Base-by-base conservation (phyloP, 2,888 invertebrate genomes). In the Leucophenga maculata region DNA sequence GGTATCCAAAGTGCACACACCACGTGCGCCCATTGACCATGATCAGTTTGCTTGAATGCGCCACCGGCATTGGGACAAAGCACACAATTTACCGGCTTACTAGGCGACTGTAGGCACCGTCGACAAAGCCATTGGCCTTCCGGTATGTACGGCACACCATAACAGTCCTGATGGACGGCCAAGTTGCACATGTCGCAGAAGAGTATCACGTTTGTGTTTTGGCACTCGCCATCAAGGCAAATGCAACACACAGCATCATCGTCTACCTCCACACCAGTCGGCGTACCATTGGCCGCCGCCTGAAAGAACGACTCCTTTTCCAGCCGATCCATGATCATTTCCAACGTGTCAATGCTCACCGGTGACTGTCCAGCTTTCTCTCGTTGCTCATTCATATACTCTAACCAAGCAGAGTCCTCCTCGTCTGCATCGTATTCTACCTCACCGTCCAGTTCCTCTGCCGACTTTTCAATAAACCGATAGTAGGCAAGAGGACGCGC, bases 121-220 rank as follows among this genome's bases (percentile, higher is more conserved):
- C 99, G 91, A 87, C 99, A 99, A 39, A 99, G 89, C 99, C 99
- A 99, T 87, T 98, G 98, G 0, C 99, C 97, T 86, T 97, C 97
- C 0, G 97, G 98, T 83, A 98, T 97, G 87, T 97, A 97, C 6
- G 98, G 97, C 6, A 92, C 87, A 9, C 99, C 99, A 89, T 99
- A 99, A 86, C 99, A 99, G 88, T 98, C 98, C 90, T 98, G 99
- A 89, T 99, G 99, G 14, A 99, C 99, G 31, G 99, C 98, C 76
- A 99, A 90, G 89, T 99, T 99, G 89, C 99, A 99, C 97, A 99
- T 98, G 90, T 99, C 99, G 90, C 99, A 99, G 90, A 99, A 99
- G 65, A 99, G 91, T 78, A 99, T 99, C 59, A 98, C 98, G 88
- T 99, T 99, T 66, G 97, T 97, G 89, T 99, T 99, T 88, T 98